These are phyloP conservation scores for Orthonyx spaldingii DNA, from an alignment of 2,113 vertebrate genomes.

Conservation along the genomic window DNA sequence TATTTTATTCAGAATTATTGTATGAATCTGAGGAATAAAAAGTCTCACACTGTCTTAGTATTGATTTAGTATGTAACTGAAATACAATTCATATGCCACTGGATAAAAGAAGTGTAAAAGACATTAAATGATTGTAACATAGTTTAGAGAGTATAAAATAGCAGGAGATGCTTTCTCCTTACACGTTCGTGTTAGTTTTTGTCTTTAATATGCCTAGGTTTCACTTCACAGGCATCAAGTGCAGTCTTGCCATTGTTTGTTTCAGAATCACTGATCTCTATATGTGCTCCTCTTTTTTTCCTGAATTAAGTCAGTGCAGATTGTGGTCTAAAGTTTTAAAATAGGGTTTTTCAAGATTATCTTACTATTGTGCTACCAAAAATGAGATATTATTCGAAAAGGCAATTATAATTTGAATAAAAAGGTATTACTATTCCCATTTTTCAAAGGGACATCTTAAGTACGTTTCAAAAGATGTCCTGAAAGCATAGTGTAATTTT, in stretches of 20 bases:
- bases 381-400: not conserved
- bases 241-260: not conserved
- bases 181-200: not conserved
- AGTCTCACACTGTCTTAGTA: not conserved
- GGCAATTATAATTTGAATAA: not conserved
- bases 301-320: not conserved
- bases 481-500: not conserved
- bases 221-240: not conserved
- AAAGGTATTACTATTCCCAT: not conserved
- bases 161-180: not conserved
- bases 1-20: not conserved
- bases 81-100: not conserved
- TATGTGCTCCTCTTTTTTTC: not conserved
- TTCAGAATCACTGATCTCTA: not conserved
- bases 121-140: not conserved
- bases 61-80: not conserved
- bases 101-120: not conserved
- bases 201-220: not conserved
- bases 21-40: not conserved
- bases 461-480: not conserved
- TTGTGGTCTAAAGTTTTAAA: not conserved
- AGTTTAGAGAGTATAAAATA: not conserved
- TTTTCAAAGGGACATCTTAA: not conserved
- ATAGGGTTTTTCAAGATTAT: not conserved
- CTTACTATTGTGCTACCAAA: not conserved